These are phyloP conservation scores for Acronicta aceris DNA, from an alignment of 2,888 invertebrate genomes.

Conservation along the genomic window DNA sequence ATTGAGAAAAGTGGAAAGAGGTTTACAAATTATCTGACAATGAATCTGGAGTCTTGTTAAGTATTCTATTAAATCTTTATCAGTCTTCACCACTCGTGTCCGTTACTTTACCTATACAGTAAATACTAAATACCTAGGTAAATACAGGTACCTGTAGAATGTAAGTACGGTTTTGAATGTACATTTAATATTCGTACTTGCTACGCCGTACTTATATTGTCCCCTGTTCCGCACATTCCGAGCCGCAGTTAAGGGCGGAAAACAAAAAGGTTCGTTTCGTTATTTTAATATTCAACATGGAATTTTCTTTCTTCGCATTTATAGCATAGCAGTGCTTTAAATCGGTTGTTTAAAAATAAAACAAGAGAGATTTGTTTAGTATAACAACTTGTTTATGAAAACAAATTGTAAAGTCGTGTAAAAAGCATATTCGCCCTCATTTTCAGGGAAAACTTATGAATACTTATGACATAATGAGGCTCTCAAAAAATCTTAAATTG, in stretches of 20 bases:
- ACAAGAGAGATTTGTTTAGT: constrained; percentile 7
- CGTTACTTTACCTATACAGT: too few relatives aligned
- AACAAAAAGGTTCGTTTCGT: constrained; percentile 43
- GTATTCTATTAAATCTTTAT: too few relatives aligned
- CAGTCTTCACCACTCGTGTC: too few relatives aligned
- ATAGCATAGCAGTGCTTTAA: constrained; percentile 34
- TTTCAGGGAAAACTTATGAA: constrained; percentile 22
- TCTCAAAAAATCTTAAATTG: neutral
- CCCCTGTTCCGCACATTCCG: constrained; percentile 28
- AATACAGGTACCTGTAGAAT: too few relatives aligned
- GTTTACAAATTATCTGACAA: too few relatives aligned
- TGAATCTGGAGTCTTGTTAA: too few relatives aligned
- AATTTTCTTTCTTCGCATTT: constrained; percentile 51
- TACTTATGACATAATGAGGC: neutral
- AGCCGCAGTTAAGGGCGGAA: constrained; percentile 21
- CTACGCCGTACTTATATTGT: constrained; percentile 16
- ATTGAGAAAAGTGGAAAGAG: too few relatives aligned
- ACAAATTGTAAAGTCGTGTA: constrained; percentile 12
- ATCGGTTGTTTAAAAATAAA: constrained; percentile 34
- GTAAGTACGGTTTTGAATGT: neutral
- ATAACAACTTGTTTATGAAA: constrained; percentile 22
- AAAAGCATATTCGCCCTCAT: constrained; percentile 22
- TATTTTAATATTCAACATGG: constrained; percentile 51
- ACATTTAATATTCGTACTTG: constrained; percentile 4
- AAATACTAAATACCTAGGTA: too few relatives aligned